Percentiles rank a stretch among this genome's conserved stretches.
Conservation (phyloP, 2,113 vertebrate species). For the Lophura nycthemera region DNA sequence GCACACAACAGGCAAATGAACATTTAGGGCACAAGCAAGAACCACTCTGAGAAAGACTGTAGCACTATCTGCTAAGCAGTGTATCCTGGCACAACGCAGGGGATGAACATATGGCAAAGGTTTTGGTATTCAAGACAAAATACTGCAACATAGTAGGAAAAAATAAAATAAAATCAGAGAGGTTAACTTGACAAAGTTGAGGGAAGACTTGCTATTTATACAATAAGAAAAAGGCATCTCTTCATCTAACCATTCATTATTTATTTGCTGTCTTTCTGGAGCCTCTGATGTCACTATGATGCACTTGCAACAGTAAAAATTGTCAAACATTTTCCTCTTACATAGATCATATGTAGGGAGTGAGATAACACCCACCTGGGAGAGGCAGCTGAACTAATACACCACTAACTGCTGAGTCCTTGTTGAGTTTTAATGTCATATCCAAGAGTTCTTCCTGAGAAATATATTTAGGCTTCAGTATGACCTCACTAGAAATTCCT, state of each 20-base stretch:
- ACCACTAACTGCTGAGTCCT: constrained; percentile 88
- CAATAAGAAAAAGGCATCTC: neutral
- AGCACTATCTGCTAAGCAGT: fast-evolving
- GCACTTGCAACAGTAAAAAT: neutral
- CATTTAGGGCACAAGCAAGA: neutral
- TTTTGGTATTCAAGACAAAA: neutral
- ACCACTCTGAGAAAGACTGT: fast-evolving
- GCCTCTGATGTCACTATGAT: neutral
- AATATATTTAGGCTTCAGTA: constrained; percentile 84
- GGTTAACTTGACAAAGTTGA: neutral
- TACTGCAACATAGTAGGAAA: neutral
- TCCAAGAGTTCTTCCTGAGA: constrained; percentile 91
- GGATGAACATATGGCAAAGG: neutral
- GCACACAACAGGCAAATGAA: neutral
- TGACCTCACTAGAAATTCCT: constrained; percentile 87
- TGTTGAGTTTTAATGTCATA: constrained; percentile 86
- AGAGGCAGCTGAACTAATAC: constrained; percentile 92
- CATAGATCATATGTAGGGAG: neutral
- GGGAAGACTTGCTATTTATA: neutral
- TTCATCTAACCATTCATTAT: neutral
- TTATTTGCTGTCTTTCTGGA: neutral
- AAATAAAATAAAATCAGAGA: neutral
- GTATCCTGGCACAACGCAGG: fast-evolving
- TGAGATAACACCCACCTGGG: constrained; percentile 71
- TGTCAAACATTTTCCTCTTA: neutral